A percentile compares a stretch with the other conserved stretches of the same genome.
Conservation (phyloP, 2,113 vertebrate genomes). For the Epinephelus fuscoguttatus region DNA sequence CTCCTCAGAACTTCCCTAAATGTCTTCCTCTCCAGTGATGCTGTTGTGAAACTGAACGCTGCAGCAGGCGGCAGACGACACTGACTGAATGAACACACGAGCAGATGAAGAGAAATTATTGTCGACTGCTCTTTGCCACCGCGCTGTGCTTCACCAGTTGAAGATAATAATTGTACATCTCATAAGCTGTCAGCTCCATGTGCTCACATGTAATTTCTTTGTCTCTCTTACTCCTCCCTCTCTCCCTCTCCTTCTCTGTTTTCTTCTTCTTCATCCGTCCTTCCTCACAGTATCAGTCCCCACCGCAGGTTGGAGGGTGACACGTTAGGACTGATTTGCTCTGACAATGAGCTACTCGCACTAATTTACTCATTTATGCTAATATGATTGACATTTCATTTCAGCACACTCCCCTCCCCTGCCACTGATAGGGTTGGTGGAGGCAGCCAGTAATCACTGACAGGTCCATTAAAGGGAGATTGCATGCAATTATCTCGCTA, state of each 20-base stretch:
- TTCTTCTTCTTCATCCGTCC: slow-evolving; percentile 44
- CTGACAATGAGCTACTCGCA: slow-evolving; percentile 93
- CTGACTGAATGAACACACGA: not conserved
- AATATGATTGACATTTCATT: slow-evolving; percentile 94
- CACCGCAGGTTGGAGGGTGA: slow-evolving; percentile 60
- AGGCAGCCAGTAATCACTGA: slow-evolving; percentile 86
- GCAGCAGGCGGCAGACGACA: not conserved
- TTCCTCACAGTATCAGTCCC: slow-evolving; percentile 54
- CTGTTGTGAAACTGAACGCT: not conserved
- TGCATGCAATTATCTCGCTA: slow-evolving; percentile 94
- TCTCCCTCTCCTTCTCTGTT: not conserved
- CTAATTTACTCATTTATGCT: slow-evolving; percentile 93
- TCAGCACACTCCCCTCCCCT: slow-evolving; percentile 70
- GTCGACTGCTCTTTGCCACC: slow-evolving; percentile 27
- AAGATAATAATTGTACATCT: slow-evolving; percentile 67
- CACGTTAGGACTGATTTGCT: slow-evolving; percentile 90
- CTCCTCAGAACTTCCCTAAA: slow-evolving; percentile 22
- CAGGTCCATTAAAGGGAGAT: slow-evolving; percentile 87
- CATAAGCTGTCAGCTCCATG: slow-evolving; percentile 64
- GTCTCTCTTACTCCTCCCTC: slow-evolving; percentile 43
- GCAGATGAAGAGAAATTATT: slow-evolving; percentile 54
- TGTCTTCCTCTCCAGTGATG: slow-evolving; percentile 12
- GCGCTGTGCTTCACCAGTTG: slow-evolving; percentile 26
- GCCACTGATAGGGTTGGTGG: slow-evolving; percentile 67
- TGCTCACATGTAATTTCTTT: slow-evolving; percentile 67